Evolutionary conservation across 2,888 invertebrate species (phyloP), one percentile per base, ranked within the genome.

Genomic region (Hyposoter didymator): DNA sequence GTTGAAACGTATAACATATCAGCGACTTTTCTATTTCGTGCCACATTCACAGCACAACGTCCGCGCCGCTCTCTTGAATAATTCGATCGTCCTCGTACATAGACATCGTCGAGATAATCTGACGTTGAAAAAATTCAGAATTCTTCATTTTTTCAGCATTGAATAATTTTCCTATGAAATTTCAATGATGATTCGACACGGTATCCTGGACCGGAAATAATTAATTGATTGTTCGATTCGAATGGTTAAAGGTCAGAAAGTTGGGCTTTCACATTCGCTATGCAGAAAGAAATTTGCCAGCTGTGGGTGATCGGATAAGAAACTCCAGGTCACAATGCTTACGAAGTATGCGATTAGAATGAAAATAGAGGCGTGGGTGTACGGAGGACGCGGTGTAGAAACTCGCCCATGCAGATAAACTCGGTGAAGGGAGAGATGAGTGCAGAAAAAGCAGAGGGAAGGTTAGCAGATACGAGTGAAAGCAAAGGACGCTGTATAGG

Each of bases 301-400:
- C 49, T 39, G n/a, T 6, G 39, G 39, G 12, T 35, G 17, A 43
- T 52, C 12, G n/a, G 32, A 72, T 32, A 70, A 43, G 28, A 52
- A 35, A 14, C n/a, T 72, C 35, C 59, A 32, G 52, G 52, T 10
- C 10, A 32, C 17, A 72, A 35, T 72, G 47, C 8, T 45, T 70
- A 47, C 55, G 28, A 59, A 32, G 32, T n/a, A n/a, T 39, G 4
- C 91, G 92, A 93, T 92, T 92, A 91, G 92, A 93, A 92, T 92
- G 91, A 91, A 91, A 93, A 92, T 92, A 90, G 90, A 90, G 91
- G 91, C 90, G 90, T 92, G 92, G 88, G 84, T 85, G 81, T 39
- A 45, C 69, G 66, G 73, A 76, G 66, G n/a, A n/a, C 55, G 52
- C 35, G 17, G 28, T 47, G 14, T 47, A 32, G 62, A 22, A 47